phyloP scores from a whole-genome alignment of 2,888 invertebrate genomes.

The Agrotis clavis region DNA sequence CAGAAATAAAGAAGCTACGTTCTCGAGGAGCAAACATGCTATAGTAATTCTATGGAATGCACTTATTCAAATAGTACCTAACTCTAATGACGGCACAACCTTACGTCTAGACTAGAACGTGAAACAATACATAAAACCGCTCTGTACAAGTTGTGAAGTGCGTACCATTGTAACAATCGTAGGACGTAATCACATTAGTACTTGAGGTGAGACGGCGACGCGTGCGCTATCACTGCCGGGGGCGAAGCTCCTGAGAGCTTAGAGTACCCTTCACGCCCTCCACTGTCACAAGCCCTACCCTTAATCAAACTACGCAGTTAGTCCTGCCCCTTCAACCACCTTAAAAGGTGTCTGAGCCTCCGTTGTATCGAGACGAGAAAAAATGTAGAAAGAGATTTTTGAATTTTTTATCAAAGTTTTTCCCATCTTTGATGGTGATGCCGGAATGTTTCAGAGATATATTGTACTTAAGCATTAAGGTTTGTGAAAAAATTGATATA shows the following conservation, averaged over 20 bases:
- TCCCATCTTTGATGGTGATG: not conserved
- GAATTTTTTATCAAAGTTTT: slow-evolving; percentile 2
- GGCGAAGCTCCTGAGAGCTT: slow-evolving; percentile 63
- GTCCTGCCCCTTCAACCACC: slow-evolving; percentile 58
- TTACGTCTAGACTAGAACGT: slow-evolving; percentile 49
- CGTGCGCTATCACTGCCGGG: slow-evolving; percentile 79
- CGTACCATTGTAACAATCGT: slow-evolving; percentile 65
- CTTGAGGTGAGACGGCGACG: slow-evolving; percentile 69
- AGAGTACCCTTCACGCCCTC: slow-evolving; percentile 65
- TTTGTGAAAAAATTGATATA: not conserved
- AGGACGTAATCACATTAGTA: slow-evolving; percentile 70
- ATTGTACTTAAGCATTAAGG: not conserved
- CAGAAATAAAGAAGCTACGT: not conserved
- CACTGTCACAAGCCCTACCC: slow-evolving; percentile 68
- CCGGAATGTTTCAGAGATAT: not conserved
- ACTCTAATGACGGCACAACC: slow-evolving; percentile 15
- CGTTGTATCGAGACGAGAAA: slow-evolving; percentile 57
- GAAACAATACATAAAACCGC: slow-evolving; percentile 47
- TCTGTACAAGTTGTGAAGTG: slow-evolving; percentile 63
- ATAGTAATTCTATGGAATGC: not conserved
- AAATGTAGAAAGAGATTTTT: slow-evolving; percentile 13
- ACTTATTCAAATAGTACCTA: not conserved
- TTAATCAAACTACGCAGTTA: slow-evolving; percentile 76
- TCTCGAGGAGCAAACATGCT: not conserved
- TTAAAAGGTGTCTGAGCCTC: slow-evolving; percentile 58